A percentile compares a stretch with the other conserved stretches of the same genome.
Evolutionary conservation across 2,113 vertebrate genomes (phyloP).

Genomic region (Silurus glanis): DNA sequence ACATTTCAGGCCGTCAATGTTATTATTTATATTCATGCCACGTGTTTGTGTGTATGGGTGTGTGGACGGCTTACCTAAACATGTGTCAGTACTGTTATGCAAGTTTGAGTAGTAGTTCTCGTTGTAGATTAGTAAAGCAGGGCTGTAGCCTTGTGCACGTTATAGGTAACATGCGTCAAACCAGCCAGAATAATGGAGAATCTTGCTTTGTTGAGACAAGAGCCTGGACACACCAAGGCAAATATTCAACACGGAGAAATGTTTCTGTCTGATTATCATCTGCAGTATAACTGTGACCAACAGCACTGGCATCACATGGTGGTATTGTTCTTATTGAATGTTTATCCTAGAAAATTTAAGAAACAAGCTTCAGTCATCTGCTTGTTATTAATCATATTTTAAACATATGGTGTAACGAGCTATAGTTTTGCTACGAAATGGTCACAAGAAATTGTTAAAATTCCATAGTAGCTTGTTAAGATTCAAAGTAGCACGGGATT

Average conservation of each 20-base stretch:
- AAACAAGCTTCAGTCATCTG: background rate
- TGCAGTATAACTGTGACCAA: background rate
- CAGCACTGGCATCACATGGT: background rate
- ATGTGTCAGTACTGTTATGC: background rate
- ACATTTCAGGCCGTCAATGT: background rate
- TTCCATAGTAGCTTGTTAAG: background rate
- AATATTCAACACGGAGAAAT: background rate
- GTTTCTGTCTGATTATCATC: background rate
- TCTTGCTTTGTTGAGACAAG: background rate
- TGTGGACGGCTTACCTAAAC: conserved; percentile 14
- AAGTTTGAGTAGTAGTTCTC: background rate
- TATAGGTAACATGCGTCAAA: background rate
- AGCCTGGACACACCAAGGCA: background rate
- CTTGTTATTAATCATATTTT: background rate
- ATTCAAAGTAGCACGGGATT: background rate
- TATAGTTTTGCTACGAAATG: background rate
- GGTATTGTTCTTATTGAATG: background rate
- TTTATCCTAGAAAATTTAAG: background rate
- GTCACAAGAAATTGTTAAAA: background rate
- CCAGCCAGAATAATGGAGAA: background rate
- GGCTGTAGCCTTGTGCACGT: background rate
- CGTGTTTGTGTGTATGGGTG: background rate
- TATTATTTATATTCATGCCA: background rate
- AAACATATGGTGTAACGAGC: background rate
- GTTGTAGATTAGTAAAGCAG: background rate